Conservation (phyloP, 2,113 vertebrate species). For the human region DNA sequence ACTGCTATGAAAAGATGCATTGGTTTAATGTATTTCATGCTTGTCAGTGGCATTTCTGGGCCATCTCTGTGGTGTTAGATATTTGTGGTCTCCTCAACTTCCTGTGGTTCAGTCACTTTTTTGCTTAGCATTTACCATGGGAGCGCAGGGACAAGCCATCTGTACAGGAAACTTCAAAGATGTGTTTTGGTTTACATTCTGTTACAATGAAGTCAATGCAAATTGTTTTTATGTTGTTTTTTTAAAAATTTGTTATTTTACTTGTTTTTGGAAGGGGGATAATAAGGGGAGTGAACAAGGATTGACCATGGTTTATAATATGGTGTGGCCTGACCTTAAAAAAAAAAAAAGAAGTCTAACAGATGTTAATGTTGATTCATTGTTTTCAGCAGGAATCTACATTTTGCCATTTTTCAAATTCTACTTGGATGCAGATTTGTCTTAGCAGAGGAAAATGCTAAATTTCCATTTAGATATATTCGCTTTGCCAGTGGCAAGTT, state of each 20-base stretch:
- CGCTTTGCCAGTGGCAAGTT: neutral
- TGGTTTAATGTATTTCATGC: slow-evolving; percentile 28
- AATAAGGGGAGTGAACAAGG: slow-evolving; percentile 1
- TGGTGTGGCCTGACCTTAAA: slow-evolving; percentile 37
- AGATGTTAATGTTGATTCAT: slow-evolving; percentile 71
- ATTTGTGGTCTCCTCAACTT: slow-evolving; percentile 88
- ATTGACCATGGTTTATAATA: slow-evolving; percentile 21
- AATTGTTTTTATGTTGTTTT: slow-evolving; percentile 75
- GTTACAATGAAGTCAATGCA: slow-evolving; percentile 82
- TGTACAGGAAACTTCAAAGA: slow-evolving; percentile 87
- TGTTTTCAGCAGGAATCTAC: slow-evolving; percentile 53
- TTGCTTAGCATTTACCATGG: slow-evolving; percentile 87
- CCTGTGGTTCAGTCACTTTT: slow-evolving; percentile 82
- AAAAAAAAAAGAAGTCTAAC: slow-evolving; percentile 57
- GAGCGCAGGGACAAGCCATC: slow-evolving; percentile 88
- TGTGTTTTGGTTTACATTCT: slow-evolving; percentile 85
- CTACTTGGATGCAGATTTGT: slow-evolving; percentile 34
- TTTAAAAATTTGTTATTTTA: slow-evolving; percentile 49
- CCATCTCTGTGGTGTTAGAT: slow-evolving; percentile 79
- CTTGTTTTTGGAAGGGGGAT: slow-evolving; percentile 63
- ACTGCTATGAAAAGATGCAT: slow-evolving; percentile 47
- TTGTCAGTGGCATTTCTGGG: slow-evolving; percentile 70
- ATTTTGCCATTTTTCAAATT: slow-evolving; percentile 58
- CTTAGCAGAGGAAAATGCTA: neutral
- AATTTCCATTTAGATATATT: slow-evolving; percentile 56